Evolutionary conservation across 2,797 vertebrate genomes (phyloP).

Genomic region (Eptatretus atami): DNA sequence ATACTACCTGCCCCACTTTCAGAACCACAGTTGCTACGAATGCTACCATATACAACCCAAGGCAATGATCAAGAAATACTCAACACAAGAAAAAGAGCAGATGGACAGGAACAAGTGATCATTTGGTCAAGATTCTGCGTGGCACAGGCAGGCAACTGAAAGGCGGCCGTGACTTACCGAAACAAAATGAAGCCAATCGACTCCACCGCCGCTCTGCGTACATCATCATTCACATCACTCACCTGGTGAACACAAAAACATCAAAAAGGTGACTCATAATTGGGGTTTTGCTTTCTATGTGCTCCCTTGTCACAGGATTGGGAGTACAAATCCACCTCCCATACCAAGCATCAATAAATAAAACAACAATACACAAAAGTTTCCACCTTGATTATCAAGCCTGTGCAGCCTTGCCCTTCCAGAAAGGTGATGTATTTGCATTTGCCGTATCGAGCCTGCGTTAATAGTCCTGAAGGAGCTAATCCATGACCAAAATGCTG

Average conservation of each 20-base stretch:
- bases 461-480: no score
- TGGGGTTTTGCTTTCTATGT: neutral
- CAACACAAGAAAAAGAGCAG: no score
- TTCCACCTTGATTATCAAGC: neutral
- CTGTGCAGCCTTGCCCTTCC: neutral
- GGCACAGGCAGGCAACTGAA: no score
- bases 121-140: no score
- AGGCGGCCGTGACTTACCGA: slow-evolving; percentile 27
- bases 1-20: no score
- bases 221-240: slow-evolving; percentile 87
- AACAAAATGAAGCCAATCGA: slow-evolving; percentile 95
- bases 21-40: no score
- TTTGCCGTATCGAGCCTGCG: neutral
- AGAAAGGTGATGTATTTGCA: neutral
- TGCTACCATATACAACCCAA: no score
- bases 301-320: neutral
- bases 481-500: no score
- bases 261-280: slow-evolving; percentile 1
- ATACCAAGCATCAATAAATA: no score
- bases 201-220: slow-evolving; percentile 82
- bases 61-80: no score
- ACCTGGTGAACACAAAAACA: slow-evolving; percentile 23
- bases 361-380: neutral
- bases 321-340: neutral
- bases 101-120: no score